These are phyloP conservation scores for Volucella inanis DNA, from an alignment of 2,888 invertebrate species.

Conservation along the genomic window DNA sequence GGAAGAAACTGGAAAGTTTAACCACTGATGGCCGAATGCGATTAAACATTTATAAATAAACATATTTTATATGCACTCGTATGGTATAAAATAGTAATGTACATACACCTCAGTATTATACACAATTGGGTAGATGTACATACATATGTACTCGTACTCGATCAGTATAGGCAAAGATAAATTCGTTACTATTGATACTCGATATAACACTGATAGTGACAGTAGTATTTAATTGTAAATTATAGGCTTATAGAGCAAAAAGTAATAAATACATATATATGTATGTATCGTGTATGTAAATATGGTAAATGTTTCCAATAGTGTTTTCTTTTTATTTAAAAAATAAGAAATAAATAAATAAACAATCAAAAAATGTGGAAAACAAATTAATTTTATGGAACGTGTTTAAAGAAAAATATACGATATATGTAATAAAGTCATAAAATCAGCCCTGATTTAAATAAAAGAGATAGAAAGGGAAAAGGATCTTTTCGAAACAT, in stretches of 20 bases:
- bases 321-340: neutral
- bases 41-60: neutral
- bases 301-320: neutral
- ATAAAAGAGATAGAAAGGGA: no score
- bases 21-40: neutral
- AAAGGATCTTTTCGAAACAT: no score
- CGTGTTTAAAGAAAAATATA: no score
- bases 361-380: no score
- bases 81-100: constrained; percentile 31
- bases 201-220: constrained; percentile 61
- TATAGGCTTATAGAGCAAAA: constrained; percentile 17
- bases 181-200: constrained; percentile 50
- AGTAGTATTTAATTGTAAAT: constrained; percentile 40
- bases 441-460: no score
- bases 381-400: no score
- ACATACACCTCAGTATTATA: constrained; percentile 55
- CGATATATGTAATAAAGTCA: no score
- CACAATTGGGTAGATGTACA: constrained; percentile 6
- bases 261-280: constrained; percentile 14
- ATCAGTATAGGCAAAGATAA: constrained; percentile 32
- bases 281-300: no score
- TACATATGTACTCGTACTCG: neutral
- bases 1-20: constrained; percentile 42
- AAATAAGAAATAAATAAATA: no score
- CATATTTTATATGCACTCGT: constrained; percentile 13